Evolutionary conservation across 2,113 vertebrate species (phyloP).

Genomic region (Stigmatopora nigra): DNA sequence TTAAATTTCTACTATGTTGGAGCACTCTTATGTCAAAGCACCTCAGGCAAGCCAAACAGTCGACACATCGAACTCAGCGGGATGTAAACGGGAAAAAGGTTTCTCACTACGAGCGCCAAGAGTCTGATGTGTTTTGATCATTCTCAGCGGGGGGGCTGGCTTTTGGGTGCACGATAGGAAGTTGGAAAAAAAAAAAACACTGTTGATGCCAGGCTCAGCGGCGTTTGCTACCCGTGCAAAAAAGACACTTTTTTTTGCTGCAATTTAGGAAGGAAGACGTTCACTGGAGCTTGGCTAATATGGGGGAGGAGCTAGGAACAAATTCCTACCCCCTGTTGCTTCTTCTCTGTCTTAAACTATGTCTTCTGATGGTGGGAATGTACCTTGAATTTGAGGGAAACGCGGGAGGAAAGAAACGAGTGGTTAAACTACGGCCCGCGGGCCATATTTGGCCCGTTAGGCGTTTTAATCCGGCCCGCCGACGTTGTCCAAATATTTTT

Average conservation of each 20-base stretch:
- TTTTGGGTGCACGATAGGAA: constrained; percentile 16
- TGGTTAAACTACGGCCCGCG: background rate
- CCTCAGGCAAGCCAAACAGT: constrained; percentile 33
- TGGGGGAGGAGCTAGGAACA: background rate
- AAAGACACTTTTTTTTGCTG: background rate
- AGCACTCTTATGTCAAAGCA: background rate
- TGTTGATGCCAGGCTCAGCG: constrained; percentile 9
- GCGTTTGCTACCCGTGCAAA: constrained; percentile 1
- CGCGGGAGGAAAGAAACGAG: constrained; percentile 2
- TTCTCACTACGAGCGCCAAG: constrained; percentile 7
- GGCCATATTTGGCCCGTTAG: too few species aligned
- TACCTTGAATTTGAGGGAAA: background rate
- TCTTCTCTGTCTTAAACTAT: constrained; percentile 8
- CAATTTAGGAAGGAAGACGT: background rate
- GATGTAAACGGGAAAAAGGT: constrained; percentile 18
- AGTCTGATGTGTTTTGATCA: constrained; percentile 22
- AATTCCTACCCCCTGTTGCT: constrained; percentile 3
- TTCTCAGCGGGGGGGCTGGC: constrained; percentile 33
- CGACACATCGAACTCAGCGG: constrained; percentile 18
- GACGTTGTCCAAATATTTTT: too few species aligned
- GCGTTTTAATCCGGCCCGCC: too few species aligned
- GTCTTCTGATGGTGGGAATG: background rate
- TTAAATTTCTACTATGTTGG: too few species aligned
- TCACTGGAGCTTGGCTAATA: constrained; percentile 4
- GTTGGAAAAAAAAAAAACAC: constrained; percentile 5